phyloP scores from a whole-genome alignment of 2,888 invertebrate genomes.

The Phalera bucephala region DNA sequence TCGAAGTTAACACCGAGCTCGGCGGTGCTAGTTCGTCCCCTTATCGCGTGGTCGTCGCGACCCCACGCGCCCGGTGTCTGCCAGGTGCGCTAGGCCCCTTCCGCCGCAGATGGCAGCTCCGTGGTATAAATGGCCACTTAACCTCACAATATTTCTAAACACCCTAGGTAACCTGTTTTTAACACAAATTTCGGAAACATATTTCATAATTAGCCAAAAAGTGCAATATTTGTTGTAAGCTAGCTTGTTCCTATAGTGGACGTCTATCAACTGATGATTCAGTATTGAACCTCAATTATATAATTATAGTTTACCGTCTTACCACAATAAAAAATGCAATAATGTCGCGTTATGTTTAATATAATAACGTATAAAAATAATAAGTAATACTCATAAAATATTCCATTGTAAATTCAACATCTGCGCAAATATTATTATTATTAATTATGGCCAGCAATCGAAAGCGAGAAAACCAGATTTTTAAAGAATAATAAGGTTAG shows the following conservation, averaged over 20 bases:
- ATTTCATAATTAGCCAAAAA: no score
- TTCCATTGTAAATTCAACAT: slow-evolving; percentile 2
- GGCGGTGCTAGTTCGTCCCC: slow-evolving; percentile 48
- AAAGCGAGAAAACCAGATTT: slow-evolving; percentile 21
- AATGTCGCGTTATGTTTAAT: no score
- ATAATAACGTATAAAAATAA: no score
- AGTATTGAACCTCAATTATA: no score
- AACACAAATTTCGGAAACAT: no score
- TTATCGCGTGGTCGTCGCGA: slow-evolving; percentile 52
- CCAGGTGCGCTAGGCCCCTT: slow-evolving; percentile 67
- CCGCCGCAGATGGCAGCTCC: slow-evolving; percentile 56
- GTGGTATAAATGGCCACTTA: slow-evolving; percentile 23
- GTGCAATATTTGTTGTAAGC: no score
- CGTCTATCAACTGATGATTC: no score
- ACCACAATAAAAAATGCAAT: slow-evolving; percentile 11
- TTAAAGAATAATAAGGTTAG: slow-evolving; percentile 13
- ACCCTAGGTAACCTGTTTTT: no score
- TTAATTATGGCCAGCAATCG: slow-evolving; percentile 12
- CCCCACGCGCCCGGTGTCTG: slow-evolving; percentile 60
- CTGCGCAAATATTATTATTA: background rate
- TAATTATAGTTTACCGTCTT: no score
- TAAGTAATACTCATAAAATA: no score
- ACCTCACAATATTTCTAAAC: no score
- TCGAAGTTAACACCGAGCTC: slow-evolving; percentile 51
- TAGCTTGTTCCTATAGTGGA: no score